Conservation (phyloP, 2,797 vertebrate genomes). For the Mus caroli region DNA sequence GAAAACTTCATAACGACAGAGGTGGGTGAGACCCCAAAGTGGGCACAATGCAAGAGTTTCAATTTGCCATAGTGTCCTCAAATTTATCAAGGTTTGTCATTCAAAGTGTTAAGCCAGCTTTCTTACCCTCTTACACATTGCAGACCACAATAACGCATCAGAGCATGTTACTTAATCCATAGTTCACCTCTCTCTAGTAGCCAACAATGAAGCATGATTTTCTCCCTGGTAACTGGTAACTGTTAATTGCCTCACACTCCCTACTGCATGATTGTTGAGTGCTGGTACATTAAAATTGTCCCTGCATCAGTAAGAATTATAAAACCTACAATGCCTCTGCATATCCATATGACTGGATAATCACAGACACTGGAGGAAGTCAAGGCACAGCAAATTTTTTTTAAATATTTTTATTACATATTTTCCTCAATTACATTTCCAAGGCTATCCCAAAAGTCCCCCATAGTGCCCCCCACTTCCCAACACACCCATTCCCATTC, state of each 20-base stretch:
- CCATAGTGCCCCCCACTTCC: no score
- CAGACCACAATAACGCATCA: slow-evolving; percentile 58
- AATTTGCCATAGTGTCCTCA: slow-evolving; percentile 9
- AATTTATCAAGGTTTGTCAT: neutral
- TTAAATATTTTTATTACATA: no score
- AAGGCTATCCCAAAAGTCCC: no score
- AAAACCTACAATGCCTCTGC: neutral
- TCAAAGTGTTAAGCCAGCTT: slow-evolving; percentile 63
- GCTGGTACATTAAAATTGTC: neutral
- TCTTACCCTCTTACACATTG: slow-evolving; percentile 61
- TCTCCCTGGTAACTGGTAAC: slow-evolving; percentile 46
- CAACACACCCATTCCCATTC: no score
- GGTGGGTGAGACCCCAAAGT: neutral
- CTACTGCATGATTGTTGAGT: neutral
- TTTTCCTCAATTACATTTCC: no score
- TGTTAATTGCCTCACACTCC: slow-evolving; percentile 8
- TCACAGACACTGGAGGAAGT: slow-evolving; percentile 5
- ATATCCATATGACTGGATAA: neutral
- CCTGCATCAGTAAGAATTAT: slow-evolving; percentile 1
- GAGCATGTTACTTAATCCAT: neutral
- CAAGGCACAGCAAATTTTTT: neutral
- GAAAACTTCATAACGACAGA: slow-evolving; percentile 47
- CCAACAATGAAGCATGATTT: slow-evolving; percentile 48
- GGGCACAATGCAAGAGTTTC: slow-evolving; percentile 29
- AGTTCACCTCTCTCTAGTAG: neutral